Conservation (phyloP, 2,797 vertebrate species). For the Coregonus suidteri region DNA sequence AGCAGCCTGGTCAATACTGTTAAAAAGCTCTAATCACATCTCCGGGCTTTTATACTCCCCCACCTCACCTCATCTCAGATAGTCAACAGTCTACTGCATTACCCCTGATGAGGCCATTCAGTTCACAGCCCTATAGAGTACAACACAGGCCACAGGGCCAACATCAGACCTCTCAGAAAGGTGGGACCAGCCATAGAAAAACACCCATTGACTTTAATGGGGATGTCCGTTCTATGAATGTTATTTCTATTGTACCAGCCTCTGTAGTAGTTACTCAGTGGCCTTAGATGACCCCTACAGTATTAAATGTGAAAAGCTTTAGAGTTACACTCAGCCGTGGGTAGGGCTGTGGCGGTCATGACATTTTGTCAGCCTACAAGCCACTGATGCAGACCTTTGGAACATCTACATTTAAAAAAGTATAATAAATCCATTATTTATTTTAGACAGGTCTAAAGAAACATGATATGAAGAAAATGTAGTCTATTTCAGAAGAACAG, state of each 20-base stretch:
- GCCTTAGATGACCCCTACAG: background rate
- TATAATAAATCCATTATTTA: no score
- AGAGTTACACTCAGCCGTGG: background rate
- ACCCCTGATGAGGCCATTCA: no score
- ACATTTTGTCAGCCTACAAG: no score
- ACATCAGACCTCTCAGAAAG: background rate
- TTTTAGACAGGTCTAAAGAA: no score
- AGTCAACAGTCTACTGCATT: background rate
- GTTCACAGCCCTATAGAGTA: no score
- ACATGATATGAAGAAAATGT: no score
- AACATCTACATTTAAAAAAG: no score
- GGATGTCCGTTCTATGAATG: background rate
- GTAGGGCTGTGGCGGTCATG: no score
- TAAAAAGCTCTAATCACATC: constrained; percentile 23
- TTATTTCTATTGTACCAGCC: background rate
- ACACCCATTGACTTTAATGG: background rate
- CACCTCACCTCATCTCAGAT: background rate
- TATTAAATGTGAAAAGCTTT: background rate
- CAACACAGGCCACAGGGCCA: background rate
- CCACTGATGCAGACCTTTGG: no score
- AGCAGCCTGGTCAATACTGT: constrained; percentile 16
- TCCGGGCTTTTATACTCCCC: background rate
- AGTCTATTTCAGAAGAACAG: no score
- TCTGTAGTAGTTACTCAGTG: background rate
- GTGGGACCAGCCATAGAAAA: background rate